Percentiles rank a stretch among this genome's conserved stretches.
phyloP scores from a whole-genome alignment of 1,140 invertebrate species.

The Mizuhopecten yessoensis region DNA sequence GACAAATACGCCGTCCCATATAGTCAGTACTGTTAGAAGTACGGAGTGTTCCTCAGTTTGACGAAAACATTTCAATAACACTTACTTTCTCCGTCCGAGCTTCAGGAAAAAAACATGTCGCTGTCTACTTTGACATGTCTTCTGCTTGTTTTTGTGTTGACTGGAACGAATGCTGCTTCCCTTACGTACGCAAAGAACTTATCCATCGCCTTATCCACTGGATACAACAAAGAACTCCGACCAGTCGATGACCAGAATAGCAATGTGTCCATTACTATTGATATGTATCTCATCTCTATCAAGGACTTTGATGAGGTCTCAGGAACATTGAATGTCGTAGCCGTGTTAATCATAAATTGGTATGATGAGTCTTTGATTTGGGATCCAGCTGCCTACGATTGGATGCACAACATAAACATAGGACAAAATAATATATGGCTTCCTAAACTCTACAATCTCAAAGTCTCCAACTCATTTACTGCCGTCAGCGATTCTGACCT shows the following conservation, averaged over 20 bases:
- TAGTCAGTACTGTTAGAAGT: too few species aligned
- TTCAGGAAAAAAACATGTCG: not conserved
- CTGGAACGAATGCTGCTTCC: not conserved
- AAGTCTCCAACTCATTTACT: slow-evolving; percentile 44
- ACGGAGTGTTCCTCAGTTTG: too few species aligned
- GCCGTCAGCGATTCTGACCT: slow-evolving; percentile 43
- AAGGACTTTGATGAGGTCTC: slow-evolving; percentile 49
- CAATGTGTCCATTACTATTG: slow-evolving; percentile 45
- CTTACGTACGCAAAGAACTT: not conserved
- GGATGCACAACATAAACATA: slow-evolving; percentile 14
- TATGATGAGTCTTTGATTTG: slow-evolving; percentile 44
- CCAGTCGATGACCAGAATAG: not conserved
- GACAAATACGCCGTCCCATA: too few species aligned
- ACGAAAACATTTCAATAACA: too few species aligned
- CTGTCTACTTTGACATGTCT: not conserved
- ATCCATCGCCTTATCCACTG: not conserved
- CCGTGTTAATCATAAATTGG: slow-evolving; percentile 51
- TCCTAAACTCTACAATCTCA: slow-evolving; percentile 47
- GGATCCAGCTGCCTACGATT: not conserved
- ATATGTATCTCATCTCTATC: slow-evolving; percentile 53
- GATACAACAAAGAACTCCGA: not conserved
- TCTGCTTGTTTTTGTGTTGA: not conserved
- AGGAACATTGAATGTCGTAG: slow-evolving; percentile 49
- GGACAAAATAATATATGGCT: slow-evolving; percentile 53
- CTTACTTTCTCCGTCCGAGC: not conserved